Evolutionary conservation across 2,888 invertebrate genomes (phyloP).

Genomic region (Zelleria hepariella): DNA sequence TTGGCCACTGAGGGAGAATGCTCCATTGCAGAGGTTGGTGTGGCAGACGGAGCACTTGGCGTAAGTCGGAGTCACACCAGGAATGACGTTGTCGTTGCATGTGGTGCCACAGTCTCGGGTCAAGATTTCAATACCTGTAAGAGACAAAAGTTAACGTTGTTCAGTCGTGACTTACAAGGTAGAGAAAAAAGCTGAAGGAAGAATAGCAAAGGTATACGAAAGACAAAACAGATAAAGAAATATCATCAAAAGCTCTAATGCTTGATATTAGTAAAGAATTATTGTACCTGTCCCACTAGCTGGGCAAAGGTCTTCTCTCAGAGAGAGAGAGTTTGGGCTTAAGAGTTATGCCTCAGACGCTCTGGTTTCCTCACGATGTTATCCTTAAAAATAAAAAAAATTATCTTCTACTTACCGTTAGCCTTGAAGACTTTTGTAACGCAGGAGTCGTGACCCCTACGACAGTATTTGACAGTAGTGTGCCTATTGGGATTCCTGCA

Average conservation of each 20-base stretch:
- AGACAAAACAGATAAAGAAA: too few species aligned
- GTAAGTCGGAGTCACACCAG: conserved; percentile 26
- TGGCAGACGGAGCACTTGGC: conserved; percentile 43
- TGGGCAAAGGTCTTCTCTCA: too few species aligned
- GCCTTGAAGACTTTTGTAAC: conserved; percentile 36
- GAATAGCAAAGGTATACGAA: too few species aligned
- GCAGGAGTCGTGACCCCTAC: conserved; percentile 34
- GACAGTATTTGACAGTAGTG: conserved; percentile 53
- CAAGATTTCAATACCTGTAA: conserved; percentile 34
- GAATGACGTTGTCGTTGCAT: conserved; percentile 23
- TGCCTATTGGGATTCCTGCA: conserved; percentile 39
- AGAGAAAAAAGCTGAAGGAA: too few species aligned
- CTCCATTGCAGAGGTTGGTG: conserved; percentile 43
- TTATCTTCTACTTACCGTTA: conserved; percentile 35
- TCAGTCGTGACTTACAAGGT: too few species aligned
- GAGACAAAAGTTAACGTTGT: not conserved
- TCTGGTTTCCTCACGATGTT: too few species aligned
- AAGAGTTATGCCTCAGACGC: too few species aligned
- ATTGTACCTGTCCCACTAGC: too few species aligned
- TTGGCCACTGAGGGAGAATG: conserved; percentile 24
- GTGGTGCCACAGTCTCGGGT: conserved; percentile 44
- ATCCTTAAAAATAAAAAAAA: too few species aligned
- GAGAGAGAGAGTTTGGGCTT: too few species aligned
- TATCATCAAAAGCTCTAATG: too few species aligned
- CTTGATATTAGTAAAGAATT: too few species aligned